Evolutionary conservation across 1,140 invertebrate species (phyloP).

Genomic region (Monochamus saltuarius): DNA sequence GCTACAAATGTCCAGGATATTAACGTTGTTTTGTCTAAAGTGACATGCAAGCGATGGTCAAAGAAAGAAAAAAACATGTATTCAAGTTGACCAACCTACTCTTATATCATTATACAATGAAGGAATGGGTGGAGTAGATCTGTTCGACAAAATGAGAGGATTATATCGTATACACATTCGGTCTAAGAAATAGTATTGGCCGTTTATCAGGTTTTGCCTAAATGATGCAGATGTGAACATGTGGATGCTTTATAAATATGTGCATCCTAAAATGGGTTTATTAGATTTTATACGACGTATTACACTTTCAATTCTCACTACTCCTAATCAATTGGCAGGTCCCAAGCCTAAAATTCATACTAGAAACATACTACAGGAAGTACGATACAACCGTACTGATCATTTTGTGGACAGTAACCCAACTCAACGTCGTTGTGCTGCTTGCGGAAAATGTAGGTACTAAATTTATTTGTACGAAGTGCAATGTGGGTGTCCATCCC

Average conservation of each 20-base stretch:
- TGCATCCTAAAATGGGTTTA: constrained; percentile 17
- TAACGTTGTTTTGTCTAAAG: no score
- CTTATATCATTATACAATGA: no score
- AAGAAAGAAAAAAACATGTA: no score
- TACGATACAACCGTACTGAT: constrained; percentile 14
- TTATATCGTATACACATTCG: no score
- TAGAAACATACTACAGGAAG: constrained; percentile 20
- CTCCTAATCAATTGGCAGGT: constrained; percentile 13
- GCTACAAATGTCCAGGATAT: no score
- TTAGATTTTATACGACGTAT: constrained; percentile 17
- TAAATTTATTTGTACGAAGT: constrained; percentile 20
- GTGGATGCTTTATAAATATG: constrained; percentile 23
- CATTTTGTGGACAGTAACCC: constrained; percentile 10
- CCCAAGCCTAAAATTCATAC: constrained; percentile 23
- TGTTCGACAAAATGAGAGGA: no score
- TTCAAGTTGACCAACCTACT: no score
- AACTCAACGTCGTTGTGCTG: constrained; percentile 19
- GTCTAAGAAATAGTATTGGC: no score
- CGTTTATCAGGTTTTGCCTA: constrained; percentile 21
- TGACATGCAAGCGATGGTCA: no score
- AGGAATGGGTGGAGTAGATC: no score
- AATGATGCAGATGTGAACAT: constrained; percentile 21
- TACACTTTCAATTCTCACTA: constrained; percentile 13
- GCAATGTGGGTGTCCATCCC: constrained; percentile 18
- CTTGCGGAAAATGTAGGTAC: constrained; percentile 23